These are phyloP conservation scores for Thomomys bottae DNA, from an alignment of 2,113 vertebrate genomes.

Conservation along the genomic window DNA sequence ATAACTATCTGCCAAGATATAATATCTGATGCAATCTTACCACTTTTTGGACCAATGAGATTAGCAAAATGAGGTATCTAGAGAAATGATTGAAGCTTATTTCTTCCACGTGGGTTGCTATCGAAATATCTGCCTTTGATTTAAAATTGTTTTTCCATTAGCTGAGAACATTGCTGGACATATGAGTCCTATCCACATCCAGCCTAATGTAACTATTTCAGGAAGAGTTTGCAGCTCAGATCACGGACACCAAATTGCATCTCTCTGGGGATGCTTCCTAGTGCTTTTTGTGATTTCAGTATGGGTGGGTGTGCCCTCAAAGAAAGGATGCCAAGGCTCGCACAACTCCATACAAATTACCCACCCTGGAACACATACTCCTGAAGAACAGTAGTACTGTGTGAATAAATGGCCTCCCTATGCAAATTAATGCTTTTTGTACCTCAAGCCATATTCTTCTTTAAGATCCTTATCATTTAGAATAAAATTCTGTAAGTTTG, in stretches of 20 bases:
- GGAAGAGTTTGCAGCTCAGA: conserved; percentile 68
- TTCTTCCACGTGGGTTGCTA: conserved; percentile 69
- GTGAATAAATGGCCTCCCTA: conserved; percentile 42
- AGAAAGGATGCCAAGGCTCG: not conserved
- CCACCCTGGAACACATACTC: not conserved
- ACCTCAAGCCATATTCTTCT: conserved; percentile 7
- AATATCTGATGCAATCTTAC: conserved; percentile 44
- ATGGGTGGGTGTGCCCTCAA: conserved; percentile 28
- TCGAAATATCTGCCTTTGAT: conserved; percentile 67
- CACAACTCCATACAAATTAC: not conserved
- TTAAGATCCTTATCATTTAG: conserved; percentile 1
- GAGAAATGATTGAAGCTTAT: conserved; percentile 63
- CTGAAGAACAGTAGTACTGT: conserved; percentile 40
- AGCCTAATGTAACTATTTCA: conserved; percentile 63
- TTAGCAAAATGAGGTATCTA: conserved; percentile 61
- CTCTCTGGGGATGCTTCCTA: conserved; percentile 47
- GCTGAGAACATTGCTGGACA: conserved; percentile 26
- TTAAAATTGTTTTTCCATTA: conserved; percentile 78
- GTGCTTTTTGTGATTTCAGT: conserved; percentile 47
- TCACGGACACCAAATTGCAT: conserved; percentile 68
- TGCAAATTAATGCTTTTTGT: conserved; percentile 44
- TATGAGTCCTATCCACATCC: conserved; percentile 57
- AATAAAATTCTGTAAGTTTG: conserved; percentile 50
- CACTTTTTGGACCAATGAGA: conserved; percentile 70
- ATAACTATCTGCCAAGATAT: conserved; percentile 41